A percentile compares a stretch with the other conserved stretches of the same genome.
phyloP scores from a whole-genome alignment of 2,888 invertebrate species.

The Fragum sueziense region DNA sequence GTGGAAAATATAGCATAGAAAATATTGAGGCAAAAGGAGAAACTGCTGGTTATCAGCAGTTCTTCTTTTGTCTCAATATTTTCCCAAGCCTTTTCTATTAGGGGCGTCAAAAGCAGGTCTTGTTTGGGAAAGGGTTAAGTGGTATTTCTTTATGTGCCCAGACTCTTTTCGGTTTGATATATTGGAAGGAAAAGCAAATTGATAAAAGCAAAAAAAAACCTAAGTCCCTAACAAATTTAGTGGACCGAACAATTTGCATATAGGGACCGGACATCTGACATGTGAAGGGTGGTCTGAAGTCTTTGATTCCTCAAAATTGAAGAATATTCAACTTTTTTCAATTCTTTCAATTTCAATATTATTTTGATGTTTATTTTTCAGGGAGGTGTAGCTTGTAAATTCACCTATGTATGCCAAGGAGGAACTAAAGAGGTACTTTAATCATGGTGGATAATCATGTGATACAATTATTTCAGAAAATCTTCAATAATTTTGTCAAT shows the following conservation, averaged over 20 bases:
- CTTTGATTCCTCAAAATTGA: not conserved
- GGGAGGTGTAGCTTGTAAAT: not conserved
- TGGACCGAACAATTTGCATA: not conserved
- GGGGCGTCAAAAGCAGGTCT: too few relatives aligned
- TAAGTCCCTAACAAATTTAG: not conserved
- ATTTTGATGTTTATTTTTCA: not conserved
- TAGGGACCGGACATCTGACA: not conserved
- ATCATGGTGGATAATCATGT: too few relatives aligned
- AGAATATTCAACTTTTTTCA: not conserved
- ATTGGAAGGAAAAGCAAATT: not conserved
- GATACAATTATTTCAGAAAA: too few relatives aligned
- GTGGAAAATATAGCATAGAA: too few relatives aligned
- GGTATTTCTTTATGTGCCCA: too few relatives aligned
- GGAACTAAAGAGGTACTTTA: slow-evolving; percentile 21
- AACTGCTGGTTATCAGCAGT: too few relatives aligned
- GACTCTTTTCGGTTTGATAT: too few relatives aligned
- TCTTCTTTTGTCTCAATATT: too few relatives aligned
- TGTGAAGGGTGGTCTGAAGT: not conserved
- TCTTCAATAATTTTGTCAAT: too few relatives aligned
- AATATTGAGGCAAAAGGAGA: too few relatives aligned
- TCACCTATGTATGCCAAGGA: slow-evolving; percentile 13
- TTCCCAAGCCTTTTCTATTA: too few relatives aligned
- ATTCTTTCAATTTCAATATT: not conserved
- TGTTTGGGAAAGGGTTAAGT: too few relatives aligned
- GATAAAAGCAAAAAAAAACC: not conserved